phyloP scores from a whole-genome alignment of 1,140 invertebrate species.

The Adelges cooleyi region DNA sequence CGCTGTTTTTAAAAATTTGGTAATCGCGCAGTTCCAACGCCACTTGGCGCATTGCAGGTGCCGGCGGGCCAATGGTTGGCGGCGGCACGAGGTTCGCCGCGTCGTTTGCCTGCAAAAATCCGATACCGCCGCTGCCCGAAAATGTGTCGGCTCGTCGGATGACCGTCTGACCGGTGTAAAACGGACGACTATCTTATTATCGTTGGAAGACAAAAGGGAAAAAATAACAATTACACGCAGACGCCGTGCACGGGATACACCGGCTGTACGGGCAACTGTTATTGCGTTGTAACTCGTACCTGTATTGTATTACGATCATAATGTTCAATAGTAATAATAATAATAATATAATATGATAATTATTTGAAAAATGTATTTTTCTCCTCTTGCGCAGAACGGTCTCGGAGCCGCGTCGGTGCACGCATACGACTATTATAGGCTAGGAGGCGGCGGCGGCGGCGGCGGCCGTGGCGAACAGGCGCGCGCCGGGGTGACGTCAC shows the following conservation, averaged over 20 bases:
- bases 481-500: slow-evolving; percentile 9
- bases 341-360: too few species aligned
- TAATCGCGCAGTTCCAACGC: neutral
- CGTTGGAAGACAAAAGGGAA: too few species aligned
- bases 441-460: too few species aligned
- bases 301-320: too few species aligned
- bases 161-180: neutral
- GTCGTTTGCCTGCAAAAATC: slow-evolving; percentile 33
- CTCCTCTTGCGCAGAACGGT: neutral
- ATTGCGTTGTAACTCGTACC: too few species aligned
- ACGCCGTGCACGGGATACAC: neutral
- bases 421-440: too few species aligned
- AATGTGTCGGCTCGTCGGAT: neutral
- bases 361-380: neutral
- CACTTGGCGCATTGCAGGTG: slow-evolving; percentile 71
- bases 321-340: too few species aligned
- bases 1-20: too few species aligned
- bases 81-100: slow-evolving; percentile 30
- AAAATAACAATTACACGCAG: neutral
- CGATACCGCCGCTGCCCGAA: neutral
- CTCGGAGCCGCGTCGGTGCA: neutral
- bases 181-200: too few species aligned
- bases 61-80: slow-evolving; percentile 53
- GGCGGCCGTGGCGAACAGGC: neutral
- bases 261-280: too few species aligned